Base-by-base conservation (phyloP, 2,888 invertebrate species). In the Eilema griseolum region DNA sequence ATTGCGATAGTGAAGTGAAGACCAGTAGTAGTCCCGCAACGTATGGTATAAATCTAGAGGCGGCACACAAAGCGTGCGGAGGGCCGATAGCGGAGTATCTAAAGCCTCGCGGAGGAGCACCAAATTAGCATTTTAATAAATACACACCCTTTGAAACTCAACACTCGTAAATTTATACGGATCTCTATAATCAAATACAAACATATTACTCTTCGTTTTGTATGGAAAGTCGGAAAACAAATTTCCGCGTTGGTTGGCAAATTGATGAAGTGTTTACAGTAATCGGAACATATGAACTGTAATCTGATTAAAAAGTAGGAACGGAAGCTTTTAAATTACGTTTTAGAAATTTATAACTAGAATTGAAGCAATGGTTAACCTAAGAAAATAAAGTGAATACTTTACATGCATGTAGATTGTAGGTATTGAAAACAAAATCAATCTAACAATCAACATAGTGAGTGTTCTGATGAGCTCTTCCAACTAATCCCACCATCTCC, bases 81-180 rank as follows among this genome's bases (percentile, higher is more conserved):
- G 86, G 85, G 84, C 92, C 87, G 95, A 95, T 95, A 95, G 93
- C 92, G 77, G 73, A 88, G 90, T 93, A 93, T 93, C 94, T 93
- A 93, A 92, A 92, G 92, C 93, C 89, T 80, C 83, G 85, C 83
- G 90, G 91, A 88, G 91, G 89, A 92, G 85, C 78, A 72, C 90
- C 90, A 93, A 95, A 95, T 95, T 95, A 93, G 95, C 95, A 95
- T 95, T 95, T 95, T 95, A 95, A 95, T 95, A 95, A 95, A 95
- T 95, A 95, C 91, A 95, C 95, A 95, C 95, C 95, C 95, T 94
- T 95, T 94, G 89, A 90, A 93, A 89, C 92, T 89, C 88, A 89
- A 91, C 94, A 92, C 89, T 90, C 90, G 93, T 95, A 94, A 95
- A 95, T 95, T 91, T 89, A 81, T 79, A 76, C 84, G 92, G 92